phyloP scores from a whole-genome alignment of 2,113 vertebrate species.

The Salminus brasiliensis region DNA sequence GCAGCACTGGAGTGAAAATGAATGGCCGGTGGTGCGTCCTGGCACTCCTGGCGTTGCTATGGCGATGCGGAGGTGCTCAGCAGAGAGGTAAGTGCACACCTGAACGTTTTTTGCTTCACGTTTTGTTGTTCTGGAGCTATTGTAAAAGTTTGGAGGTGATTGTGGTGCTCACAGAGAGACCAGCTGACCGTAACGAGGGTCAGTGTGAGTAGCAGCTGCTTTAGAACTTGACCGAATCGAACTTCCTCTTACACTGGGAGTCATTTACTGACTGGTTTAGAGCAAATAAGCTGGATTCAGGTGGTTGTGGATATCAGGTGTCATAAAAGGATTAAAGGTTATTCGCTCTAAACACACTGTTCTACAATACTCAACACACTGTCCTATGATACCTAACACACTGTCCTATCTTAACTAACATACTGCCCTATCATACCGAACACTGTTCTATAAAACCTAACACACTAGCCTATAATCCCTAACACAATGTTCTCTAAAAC shows the following conservation, averaged over 20 bases:
- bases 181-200: too few relatives aligned
- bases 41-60: constrained; percentile 67
- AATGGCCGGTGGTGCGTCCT: constrained; percentile 47
- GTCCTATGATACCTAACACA: too few relatives aligned
- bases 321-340: too few relatives aligned
- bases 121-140: neutral
- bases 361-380: too few relatives aligned
- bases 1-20: constrained; percentile 57
- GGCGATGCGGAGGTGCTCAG: constrained; percentile 70
- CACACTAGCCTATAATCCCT: neutral
- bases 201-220: too few relatives aligned
- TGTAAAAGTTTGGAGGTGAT: neutral
- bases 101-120: neutral
- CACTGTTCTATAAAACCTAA: neutral
- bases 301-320: too few relatives aligned
- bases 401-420: neutral
- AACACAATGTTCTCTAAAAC: neutral
- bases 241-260: too few relatives aligned
- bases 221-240: too few relatives aligned
- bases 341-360: too few relatives aligned
- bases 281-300: too few relatives aligned
- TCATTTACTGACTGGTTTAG: too few relatives aligned
- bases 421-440: too few relatives aligned
- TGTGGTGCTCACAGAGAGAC: neutral
- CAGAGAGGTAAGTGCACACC: constrained; percentile 75